Evolutionary conservation across 1,140 invertebrate genomes (phyloP), one percentile per base, ranked within the genome.

Genomic region (Caerostris darwini): DNA sequence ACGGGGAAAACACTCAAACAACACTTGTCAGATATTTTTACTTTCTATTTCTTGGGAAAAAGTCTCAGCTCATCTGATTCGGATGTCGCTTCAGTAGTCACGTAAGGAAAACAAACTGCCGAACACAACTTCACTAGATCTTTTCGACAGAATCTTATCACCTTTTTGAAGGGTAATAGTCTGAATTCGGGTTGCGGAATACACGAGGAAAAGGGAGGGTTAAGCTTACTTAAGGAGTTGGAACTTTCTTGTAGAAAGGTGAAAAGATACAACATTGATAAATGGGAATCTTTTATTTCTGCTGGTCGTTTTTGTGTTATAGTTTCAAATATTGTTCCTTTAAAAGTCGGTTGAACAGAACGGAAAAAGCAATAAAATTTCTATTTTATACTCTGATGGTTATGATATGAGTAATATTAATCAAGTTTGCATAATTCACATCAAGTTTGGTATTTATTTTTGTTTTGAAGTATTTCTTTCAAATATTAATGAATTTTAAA

Each of bases 51-150:
- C 71, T 53, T 50, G 7, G 19, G 69, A 12, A 34, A 77, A 77
- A 77, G 69, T 12, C 69, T 34, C 69, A 77, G 71, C 71, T 77
- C 34, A 77, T 50, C 50, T 77, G 71, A 77, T 77, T 77, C 71
- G 50, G 12, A 34, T 34, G 71, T 77, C 71, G 71, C 6, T 77
- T 53, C 50, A 53, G 71, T 34, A 34, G 3, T 8, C 50, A 50
- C n/a, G 8, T 50, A 77, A 53, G 14, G 71, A 77, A 53, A 77
- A 14, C 71, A 77, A 77, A 77, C 71, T 53, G 53, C 71, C 12
- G 71, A 64, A 50, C 71, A 77, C 50, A 77, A 12, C 7, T 77
- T 77, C 8, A 3, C 34, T 19, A 53, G 19, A 50, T 77, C 10
- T 77, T 53, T 50, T 12, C 12, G 71, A 77, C 34, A 53, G 34